phyloP scores from a whole-genome alignment of 2,797 vertebrate species.

The Sebastes trivittatus region DNA sequence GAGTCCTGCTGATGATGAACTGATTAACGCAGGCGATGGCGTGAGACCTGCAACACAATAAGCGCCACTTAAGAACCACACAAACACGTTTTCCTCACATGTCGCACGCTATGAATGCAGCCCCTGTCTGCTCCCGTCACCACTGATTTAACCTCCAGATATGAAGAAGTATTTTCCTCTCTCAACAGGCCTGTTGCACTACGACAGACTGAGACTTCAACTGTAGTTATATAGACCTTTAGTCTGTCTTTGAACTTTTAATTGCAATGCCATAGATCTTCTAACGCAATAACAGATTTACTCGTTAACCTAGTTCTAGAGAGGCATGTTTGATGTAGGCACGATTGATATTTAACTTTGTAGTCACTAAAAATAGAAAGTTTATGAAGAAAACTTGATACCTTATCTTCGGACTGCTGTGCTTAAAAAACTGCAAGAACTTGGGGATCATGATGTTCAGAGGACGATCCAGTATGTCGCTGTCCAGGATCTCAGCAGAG shows the following conservation, averaged over 20 bases:
- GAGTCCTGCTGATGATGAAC: conserved; percentile 97
- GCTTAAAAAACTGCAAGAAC: conserved; percentile 97
- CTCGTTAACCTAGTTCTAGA: not conserved
- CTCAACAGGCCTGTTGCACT: not conserved
- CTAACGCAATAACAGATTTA: not conserved
- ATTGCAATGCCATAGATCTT: not conserved
- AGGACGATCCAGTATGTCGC: conserved; percentile 94
- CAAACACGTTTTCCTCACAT: conserved; percentile 40
- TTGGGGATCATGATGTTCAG: conserved; percentile 99
- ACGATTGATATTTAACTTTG: not conserved
- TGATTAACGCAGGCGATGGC: conserved; percentile 98
- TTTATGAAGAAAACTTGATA: conserved; percentile 22
- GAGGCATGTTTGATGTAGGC: not conserved
- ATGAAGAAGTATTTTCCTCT: not conserved
- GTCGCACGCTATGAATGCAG: conserved; percentile 37
- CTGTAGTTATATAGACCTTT: not conserved
- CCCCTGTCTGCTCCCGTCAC: not conserved
- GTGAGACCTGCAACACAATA: conserved; percentile 88
- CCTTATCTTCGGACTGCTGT: conserved; percentile 98
- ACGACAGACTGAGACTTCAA: not conserved
- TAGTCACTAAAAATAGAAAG: not conserved
- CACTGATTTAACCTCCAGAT: not conserved
- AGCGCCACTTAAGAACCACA: conserved; percentile 14
- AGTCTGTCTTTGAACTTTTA: not conserved
- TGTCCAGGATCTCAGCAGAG: conserved; percentile 97